phyloP scores from a whole-genome alignment of 2,113 vertebrate species.

The Vireo altiloquus region DNA sequence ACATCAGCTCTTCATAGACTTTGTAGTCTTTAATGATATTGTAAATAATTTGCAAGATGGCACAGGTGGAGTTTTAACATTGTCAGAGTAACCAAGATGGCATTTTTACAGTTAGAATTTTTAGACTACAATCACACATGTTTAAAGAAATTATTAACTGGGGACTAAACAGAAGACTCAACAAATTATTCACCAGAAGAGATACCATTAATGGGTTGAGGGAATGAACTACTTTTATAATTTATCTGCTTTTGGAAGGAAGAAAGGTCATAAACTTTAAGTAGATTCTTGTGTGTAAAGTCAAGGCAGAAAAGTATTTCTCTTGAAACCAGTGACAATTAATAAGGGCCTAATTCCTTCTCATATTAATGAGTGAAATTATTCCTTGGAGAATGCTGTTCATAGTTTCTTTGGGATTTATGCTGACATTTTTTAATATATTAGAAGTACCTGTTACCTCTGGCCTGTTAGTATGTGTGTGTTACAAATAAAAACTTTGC shows the following conservation, averaged over 20 bases:
- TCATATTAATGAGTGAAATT: not conserved
- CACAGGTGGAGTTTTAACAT: not conserved
- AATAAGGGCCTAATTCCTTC: not conserved
- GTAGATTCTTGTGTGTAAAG: not conserved
- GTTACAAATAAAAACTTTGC: not conserved
- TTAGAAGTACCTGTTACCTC: not conserved
- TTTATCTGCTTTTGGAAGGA: not conserved
- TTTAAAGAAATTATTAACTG: not conserved
- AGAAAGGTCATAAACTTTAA: not conserved
- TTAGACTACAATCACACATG: not conserved
- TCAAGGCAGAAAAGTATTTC: not conserved
- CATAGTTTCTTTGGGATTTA: not conserved
- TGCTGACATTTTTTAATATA: not conserved
- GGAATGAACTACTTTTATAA: not conserved
- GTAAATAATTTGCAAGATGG: not conserved
- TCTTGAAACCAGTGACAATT: not conserved
- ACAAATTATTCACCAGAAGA: not conserved
- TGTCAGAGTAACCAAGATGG: not conserved
- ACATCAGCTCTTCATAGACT: not conserved
- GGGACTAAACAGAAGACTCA: not conserved
- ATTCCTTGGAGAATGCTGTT: not conserved
- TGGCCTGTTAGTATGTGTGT: not conserved
- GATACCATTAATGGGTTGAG: not conserved
- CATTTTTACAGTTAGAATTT: not conserved
- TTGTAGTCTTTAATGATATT: not conserved